Base-by-base conservation (phyloP, 2,797 vertebrate species). In the Pampus argenteus region DNA sequence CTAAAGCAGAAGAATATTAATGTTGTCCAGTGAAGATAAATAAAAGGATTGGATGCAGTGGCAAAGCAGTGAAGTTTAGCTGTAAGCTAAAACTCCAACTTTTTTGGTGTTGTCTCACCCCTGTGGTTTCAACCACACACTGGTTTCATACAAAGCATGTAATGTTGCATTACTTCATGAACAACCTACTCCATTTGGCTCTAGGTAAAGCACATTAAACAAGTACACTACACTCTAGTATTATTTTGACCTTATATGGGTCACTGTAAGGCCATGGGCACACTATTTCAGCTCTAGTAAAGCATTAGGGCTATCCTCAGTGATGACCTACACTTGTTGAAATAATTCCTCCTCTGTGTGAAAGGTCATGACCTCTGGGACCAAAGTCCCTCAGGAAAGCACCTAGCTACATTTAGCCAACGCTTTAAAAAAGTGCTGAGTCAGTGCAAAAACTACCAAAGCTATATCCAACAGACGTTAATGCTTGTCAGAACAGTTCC, bases 241-340 rank as follows among this genome's bases (percentile, higher is more conserved):
- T 69, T 52, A 44, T 63, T 74, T 63, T 20, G 47, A 48, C 42
- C 26, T 54, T 76, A 76, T 10, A 1, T 36, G 56, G 73, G 78
- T 82, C 79, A 83, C 9, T 36, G 48, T 8, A 22, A 55, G 77
- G 74, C 31, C 76, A 79, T 6, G 68, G 56, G 18, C 65, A 25
- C 25, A 34, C 13, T 57, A 36, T 13, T 28, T 3, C 28, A 64
- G 29, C 23, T 66, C 8, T 5, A 10, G 2, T 8, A 25, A 9
- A 20, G 29, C 6, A 36, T 15, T 6, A 17, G 36, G 9, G 18
- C 13, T 9, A 54, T 28, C 31, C 71, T 38, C 42, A 4, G 15
- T 48, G 60, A 47, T 78, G 74, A 76, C 57, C 68, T 55, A 48
- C 82, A 66, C 80, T 68, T 86, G 83, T 84, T 82, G 86, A 76